Percentiles rank a stretch among this genome's conserved stretches.
These are phyloP conservation scores for Leptopilina clavipes DNA, from an alignment of 1,140 invertebrate species.

Conservation along the genomic window DNA sequence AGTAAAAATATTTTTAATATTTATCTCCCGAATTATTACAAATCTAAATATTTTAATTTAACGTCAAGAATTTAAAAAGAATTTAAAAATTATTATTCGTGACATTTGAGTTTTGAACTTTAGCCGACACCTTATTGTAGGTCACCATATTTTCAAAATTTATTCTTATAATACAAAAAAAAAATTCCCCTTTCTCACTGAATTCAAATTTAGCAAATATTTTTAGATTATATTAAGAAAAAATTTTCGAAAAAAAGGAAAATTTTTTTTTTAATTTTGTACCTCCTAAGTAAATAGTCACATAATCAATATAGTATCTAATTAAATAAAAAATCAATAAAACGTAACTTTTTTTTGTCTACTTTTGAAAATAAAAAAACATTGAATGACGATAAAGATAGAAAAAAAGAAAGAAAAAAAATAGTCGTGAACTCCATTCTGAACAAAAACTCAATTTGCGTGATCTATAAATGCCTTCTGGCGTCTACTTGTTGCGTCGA, in stretches of 20 bases:
- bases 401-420: background rate
- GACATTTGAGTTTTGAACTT: background rate
- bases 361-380: background rate
- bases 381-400: background rate
- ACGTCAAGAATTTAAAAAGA: background rate
- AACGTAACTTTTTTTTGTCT: background rate
- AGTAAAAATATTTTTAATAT: background rate
- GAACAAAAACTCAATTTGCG: background rate
- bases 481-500: conserved; percentile 30
- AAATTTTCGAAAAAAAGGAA: too few species aligned
- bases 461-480: conserved; percentile 21
- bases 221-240: background rate
- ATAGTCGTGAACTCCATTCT: background rate
- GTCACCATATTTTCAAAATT: conserved; percentile 38
- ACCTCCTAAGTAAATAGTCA: too few species aligned
- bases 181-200: background rate
- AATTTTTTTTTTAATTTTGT: too few species aligned
- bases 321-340: too few species aligned
- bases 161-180: background rate
- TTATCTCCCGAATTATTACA: too few species aligned
- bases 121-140: conserved; percentile 34
- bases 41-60: too few species aligned
- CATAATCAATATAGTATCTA: too few species aligned
- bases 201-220: background rate
- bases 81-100: background rate